A percentile compares a stretch with the other conserved stretches of the same genome.
Evolutionary conservation across 1,140 invertebrate genomes (phyloP).

Genomic region (Amphibalanus amphitrite): DNA sequence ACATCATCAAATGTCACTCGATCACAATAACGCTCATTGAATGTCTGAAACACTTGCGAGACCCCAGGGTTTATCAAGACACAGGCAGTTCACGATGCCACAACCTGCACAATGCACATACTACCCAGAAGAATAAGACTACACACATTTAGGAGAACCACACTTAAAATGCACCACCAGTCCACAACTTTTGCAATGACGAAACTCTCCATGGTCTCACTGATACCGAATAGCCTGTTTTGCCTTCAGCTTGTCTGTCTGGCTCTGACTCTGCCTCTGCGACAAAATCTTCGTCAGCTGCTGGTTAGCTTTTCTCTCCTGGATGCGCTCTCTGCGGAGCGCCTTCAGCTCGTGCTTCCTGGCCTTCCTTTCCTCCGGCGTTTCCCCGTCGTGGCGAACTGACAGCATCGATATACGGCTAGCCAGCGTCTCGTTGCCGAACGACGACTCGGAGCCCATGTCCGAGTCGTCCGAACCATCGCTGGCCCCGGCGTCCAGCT

Average conservation of each 20-base stretch:
- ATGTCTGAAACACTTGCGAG: too few species aligned
- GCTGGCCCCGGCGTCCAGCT: not conserved
- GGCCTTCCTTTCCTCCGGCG: conserved; percentile 53
- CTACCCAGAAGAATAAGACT: too few species aligned
- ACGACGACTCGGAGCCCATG: conserved; percentile 12
- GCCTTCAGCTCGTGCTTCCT: conserved; percentile 39
- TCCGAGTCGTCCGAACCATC: conserved; percentile 16
- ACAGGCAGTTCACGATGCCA: too few species aligned
- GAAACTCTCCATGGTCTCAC: too few species aligned
- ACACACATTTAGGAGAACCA: too few species aligned
- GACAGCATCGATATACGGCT: conserved; percentile 50
- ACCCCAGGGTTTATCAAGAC: too few species aligned
- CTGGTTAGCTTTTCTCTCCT: not conserved
- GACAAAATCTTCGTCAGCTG: not conserved
- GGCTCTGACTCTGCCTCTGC: not conserved
- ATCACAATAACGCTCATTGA: too few species aligned
- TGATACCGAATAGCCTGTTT: not conserved
- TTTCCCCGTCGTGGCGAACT: conserved; percentile 62
- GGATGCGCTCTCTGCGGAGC: not conserved
- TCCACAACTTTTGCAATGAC: too few species aligned
- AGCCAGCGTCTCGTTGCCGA: conserved; percentile 36
- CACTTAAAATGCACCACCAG: too few species aligned
- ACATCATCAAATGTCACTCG: too few species aligned
- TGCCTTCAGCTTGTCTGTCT: not conserved
- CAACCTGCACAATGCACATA: too few species aligned